Evolutionary conservation across 2,888 invertebrate species (phyloP), one percentile per base, ranked within the genome.

Genomic region (Synanthedon andrenaeformis): DNA sequence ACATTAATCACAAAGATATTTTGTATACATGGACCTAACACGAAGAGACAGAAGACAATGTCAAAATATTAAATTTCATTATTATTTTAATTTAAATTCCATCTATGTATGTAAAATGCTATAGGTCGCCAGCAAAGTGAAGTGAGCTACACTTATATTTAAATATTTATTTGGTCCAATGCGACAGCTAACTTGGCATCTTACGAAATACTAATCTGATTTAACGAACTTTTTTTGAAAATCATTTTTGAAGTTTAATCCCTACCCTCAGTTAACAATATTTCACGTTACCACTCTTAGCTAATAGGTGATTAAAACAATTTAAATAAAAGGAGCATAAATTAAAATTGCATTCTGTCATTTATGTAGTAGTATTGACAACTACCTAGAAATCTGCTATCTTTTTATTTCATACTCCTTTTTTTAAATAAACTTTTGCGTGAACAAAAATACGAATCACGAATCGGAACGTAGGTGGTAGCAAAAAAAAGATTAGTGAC

Each of bases 111-210:
- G 58, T 65, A 65, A 67, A 80, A 80, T 76, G 81, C 80, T 77
- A 75, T 62, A 63, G 64, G 67, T 73, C 70, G 70, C 70, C 76
- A 82, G 84, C 83, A 54, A 65, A 73, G 80, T 80, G 82, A 79
- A 73, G 79, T 79, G 78, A 79, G 77, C 82, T 82, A 83, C 69
- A 77, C 82, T 82, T 83, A 82, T 70, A 74, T 67, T 61, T 68
- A 62, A 62, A 75, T 66, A 64, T 69, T 74, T 69, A 77, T 81
- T 86, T 85, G 86, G 86, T 85, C 86, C 85, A 79, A 79, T 79
- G 82, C 82, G 76, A 81, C 66, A 72, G 76, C 78, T 79, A 74
- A 77, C 73, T 82, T 86, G 85, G 82, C 85, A 81, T 85, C 82
- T 81, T 82, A 83, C 65, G 75, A 76, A 79, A 77, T 75, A 78